Conservation (phyloP, 2,888 invertebrate genomes). For the Diaperis boleti region DNA sequence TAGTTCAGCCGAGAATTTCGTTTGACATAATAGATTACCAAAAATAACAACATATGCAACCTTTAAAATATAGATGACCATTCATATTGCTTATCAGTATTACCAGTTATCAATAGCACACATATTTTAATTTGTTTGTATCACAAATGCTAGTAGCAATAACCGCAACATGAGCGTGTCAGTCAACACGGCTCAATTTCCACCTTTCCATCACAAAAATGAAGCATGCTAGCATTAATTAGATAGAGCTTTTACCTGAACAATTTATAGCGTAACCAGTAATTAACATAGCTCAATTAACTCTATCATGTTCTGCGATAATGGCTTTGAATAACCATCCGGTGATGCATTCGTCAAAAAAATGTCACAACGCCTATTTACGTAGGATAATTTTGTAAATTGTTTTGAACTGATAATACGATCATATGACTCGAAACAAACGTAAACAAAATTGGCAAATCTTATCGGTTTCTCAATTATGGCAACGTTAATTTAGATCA, state of each 20-base stretch:
- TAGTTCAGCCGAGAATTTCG: too few relatives aligned
- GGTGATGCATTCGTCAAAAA: neutral
- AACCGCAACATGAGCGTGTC: neutral
- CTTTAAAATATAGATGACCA: too few relatives aligned
- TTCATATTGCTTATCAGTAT: neutral
- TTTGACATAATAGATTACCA: too few relatives aligned
- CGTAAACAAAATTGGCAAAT: slow-evolving; percentile 20
- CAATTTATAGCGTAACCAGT: neutral
- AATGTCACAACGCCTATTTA: neutral
- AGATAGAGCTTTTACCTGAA: neutral
- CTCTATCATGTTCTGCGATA: neutral
- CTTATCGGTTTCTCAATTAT: slow-evolving; percentile 13
- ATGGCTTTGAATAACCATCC: neutral
- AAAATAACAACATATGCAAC: too few relatives aligned
- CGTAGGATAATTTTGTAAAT: neutral
- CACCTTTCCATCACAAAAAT: neutral
- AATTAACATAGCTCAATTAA: slow-evolving; percentile 1
- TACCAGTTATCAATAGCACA: neutral
- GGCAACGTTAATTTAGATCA: too few relatives aligned
- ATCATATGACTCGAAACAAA: slow-evolving; percentile 17
- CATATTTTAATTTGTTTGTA: neutral
- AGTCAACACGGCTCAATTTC: neutral
- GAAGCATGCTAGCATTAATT: neutral
- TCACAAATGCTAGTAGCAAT: neutral
- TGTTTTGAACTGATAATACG: neutral